Base-by-base conservation (phyloP, 1,140 invertebrate genomes). In the Drosophila quadrilineata region DNA sequence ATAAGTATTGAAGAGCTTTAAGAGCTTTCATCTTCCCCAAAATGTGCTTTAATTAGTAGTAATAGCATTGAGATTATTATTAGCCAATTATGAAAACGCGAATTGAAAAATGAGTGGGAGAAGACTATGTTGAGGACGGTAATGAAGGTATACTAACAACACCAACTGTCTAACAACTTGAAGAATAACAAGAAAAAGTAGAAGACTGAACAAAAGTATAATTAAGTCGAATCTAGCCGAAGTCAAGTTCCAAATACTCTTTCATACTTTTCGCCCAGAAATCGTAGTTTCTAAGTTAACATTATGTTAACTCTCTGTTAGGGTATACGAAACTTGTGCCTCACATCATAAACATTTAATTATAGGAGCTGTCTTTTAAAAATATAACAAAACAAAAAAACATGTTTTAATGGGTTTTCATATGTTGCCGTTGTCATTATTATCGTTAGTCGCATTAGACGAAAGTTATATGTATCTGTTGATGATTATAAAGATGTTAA, bases 281-380 rank as follows among this genome's bases (percentile, higher is more conserved):
- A 14, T 22, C 19, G 3, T 8, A n/a, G 16, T 10, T n/a, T n/a
- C n/a, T n/a, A n/a, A n/a, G n/a, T n/a, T n/a, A n/a, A n/a, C n/a
- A n/a, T n/a, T n/a, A n/a, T n/a, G n/a, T n/a, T n/a, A n/a, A n/a
- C 19, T 12, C 26, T 6, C 10, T 2, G 3, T 12, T 29, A 29
- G 36, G 6, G 48, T 33, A 48, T 48, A 16, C 1, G 26, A 41
- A 40, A 54, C 26, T 41, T 54, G 22, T 29, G 56, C 48, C 26
- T 50, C 48, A 48, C 49, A 52, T 40, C 31, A 56, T 58, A 75
- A 69, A 53, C 33, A 53, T 75, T 75, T 70, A 75, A 75, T 75
- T 75, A 60, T 38, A 48, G n/a, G 66, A 50, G 41, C 41, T 53
- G 58, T 53, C 58, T 69, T 59, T 59, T 56, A 35, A 53, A 45